Evolutionary conservation across 2,113 vertebrate species (phyloP), one percentile per base, ranked within the genome.

Genomic region (Centropristis striata): DNA sequence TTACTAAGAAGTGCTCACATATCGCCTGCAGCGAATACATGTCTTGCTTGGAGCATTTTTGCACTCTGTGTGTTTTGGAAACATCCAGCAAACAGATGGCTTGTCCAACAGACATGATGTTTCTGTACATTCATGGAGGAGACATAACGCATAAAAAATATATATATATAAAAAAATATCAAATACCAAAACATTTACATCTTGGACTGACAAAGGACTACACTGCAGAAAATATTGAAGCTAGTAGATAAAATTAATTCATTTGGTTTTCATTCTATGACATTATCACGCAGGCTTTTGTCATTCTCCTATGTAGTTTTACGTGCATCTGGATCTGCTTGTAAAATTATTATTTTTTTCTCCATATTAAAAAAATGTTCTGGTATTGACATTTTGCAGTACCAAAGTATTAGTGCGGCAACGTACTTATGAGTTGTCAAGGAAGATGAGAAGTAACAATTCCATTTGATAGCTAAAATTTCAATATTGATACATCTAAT

Each of bases 1-100:
- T 61, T 42, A 69, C 23, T 23, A 49, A 20, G 9, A 1, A 47
- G 58, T 63, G 25, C 51, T 81, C 39, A 61, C 3, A 71, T 28
- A 49, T 49, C 14, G 7, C 46, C 66, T 46, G 39, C 36, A 71
- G 67, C 36, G 32, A 51, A 18, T 25, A 27, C 25, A 27, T 59
- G 32, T 32, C 14, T 44, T 18, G 37, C 7, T 13, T 60, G 12
- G 2, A 74, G 47, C 9, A 63, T 25, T 32, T 63, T 21, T 67
- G 32, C 32, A 32, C 32, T 32, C 32, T 32, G 13, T 37, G 4
- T 37, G 36, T 21, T 63, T 54, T 53, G n/a, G 44, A 10, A 12
- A 28, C 49, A 75, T 20, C 13, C 20, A 66, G 59, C 58, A 28
- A 11, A 47, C 2, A 23, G 18, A 51, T 14, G 21, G 5, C 15